Evolutionary conservation across 2,888 invertebrate species (phyloP).

Genomic region (Saturnia pavonia): DNA sequence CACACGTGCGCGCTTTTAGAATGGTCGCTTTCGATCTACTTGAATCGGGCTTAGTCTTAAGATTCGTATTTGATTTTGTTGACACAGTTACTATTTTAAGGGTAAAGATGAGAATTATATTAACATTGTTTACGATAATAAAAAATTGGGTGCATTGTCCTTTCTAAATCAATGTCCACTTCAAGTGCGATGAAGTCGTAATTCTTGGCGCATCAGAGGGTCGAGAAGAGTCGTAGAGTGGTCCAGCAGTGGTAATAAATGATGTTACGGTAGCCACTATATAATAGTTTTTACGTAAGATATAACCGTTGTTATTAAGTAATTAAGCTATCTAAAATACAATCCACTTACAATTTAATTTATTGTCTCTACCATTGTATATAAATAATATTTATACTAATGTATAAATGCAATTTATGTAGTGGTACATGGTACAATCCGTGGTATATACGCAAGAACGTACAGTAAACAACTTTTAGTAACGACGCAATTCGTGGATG

Average conservation of each 20-base stretch:
- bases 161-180: not conserved
- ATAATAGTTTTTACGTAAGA: no score
- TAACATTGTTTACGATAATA: not conserved
- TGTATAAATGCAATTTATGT: not conserved
- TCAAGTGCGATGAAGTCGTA: not conserved
- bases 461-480: slow-evolving; percentile 10
- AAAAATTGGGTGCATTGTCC: not conserved
- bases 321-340: no score
- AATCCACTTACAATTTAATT: no score
- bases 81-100: slow-evolving; percentile 6
- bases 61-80: slow-evolving; percentile 21
- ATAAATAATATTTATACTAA: not conserved
- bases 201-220: no score
- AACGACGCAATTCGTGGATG: slow-evolving; percentile 14
- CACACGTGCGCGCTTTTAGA: slow-evolving; percentile 69
- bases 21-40: slow-evolving; percentile 43
- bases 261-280: not conserved
- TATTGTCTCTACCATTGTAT: not conserved
- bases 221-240: no score
- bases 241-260: not conserved
- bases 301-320: no score
- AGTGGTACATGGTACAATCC: not conserved
- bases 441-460: not conserved
- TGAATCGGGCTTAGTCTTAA: slow-evolving; percentile 42
- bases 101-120: not conserved